A percentile compares a stretch with the other conserved stretches of the same genome.
phyloP scores from a whole-genome alignment of 2,888 invertebrate genomes.

The Aphrophora alni region DNA sequence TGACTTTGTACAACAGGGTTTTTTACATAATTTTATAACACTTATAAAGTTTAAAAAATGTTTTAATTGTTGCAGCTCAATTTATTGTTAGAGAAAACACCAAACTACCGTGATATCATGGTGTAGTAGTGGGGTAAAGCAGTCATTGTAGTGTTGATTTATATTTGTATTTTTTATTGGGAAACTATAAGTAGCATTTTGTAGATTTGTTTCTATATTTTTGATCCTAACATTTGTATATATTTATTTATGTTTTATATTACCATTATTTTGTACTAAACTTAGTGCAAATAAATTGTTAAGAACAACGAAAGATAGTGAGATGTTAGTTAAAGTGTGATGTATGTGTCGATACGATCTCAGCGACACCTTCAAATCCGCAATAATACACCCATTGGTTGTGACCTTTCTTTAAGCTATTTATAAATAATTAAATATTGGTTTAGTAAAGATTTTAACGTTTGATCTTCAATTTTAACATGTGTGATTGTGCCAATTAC shows the following conservation, averaged over 20 bases:
- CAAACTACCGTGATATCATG: background rate
- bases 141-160: background rate
- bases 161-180: background rate
- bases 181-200: background rate
- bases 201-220: background rate
- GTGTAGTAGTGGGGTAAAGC: background rate
- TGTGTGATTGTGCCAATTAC: background rate
- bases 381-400: background rate
- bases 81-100: background rate
- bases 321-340: background rate
- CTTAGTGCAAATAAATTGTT: slow-evolving; percentile 6
- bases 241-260: slow-evolving; percentile 9
- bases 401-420: background rate
- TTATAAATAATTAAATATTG: background rate
- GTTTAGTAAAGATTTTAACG: background rate
- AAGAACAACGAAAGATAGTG: background rate
- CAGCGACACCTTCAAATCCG: slow-evolving; percentile 1
- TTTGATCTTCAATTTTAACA: background rate
- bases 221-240: slow-evolving; percentile 9
- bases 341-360: background rate
- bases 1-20: background rate
- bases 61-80: background rate
- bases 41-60: background rate
- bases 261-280: slow-evolving; percentile 9
- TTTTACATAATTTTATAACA: background rate